phyloP scores from a whole-genome alignment of 2,888 invertebrate species.

The Galerucella pusilla region DNA sequence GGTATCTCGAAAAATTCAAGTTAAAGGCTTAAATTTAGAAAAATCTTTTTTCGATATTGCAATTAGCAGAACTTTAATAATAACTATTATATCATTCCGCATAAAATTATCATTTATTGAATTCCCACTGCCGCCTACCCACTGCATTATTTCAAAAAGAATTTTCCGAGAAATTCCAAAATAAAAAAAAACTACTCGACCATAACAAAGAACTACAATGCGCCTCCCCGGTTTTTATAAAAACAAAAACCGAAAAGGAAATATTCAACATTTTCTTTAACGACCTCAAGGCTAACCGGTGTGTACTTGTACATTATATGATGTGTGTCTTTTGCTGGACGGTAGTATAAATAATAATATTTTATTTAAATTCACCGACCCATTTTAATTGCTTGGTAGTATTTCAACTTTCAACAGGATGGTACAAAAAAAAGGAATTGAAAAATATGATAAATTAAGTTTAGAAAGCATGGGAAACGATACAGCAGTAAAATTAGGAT shows the following conservation, averaged over 20 bases:
- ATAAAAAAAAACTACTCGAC: not conserved
- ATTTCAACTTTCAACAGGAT: no score
- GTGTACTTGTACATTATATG: no score
- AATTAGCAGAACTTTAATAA: not conserved
- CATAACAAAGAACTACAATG: slow-evolving; percentile 1
- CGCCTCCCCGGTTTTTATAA: not conserved
- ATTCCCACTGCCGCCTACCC: not conserved
- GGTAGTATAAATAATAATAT: not conserved
- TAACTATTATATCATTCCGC: not conserved
- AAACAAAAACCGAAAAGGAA: slow-evolving; percentile 17
- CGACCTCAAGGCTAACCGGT: slow-evolving; percentile 19
- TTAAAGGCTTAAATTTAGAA: not conserved
- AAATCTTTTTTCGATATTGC: not conserved
- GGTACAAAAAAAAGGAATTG: no score
- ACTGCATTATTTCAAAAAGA: slow-evolving; percentile 10
- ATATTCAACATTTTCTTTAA: slow-evolving; percentile 21
- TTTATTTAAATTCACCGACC: not conserved
- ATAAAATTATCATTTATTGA: not conserved
- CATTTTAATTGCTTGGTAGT: no score
- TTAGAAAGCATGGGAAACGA: no score
- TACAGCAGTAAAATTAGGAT: no score
- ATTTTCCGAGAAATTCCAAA: slow-evolving; percentile 22
- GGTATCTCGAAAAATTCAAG: no score
- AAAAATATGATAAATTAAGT: no score
- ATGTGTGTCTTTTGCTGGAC: not conserved